A percentile compares a stretch with the other conserved stretches of the same genome.
Conservation (phyloP, 2,113 vertebrate species). For the Axis porcinus region DNA sequence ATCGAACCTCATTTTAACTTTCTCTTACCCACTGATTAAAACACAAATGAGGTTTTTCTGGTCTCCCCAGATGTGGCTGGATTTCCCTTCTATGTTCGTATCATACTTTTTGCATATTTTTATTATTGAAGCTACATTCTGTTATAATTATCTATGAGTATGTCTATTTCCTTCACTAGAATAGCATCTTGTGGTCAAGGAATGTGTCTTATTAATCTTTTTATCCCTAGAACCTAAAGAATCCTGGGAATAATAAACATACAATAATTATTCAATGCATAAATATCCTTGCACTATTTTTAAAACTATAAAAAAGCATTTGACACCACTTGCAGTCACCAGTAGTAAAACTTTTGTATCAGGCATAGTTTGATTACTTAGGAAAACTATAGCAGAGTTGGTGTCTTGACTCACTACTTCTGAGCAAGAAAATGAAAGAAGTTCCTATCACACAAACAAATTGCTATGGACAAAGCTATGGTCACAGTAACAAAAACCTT, state of each 20-base stretch:
- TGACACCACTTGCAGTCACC: background rate
- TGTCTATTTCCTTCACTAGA: background rate
- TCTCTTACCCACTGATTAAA: background rate
- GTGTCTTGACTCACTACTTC: background rate
- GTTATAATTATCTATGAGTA: slow-evolving; percentile 1
- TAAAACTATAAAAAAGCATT: slow-evolving; percentile 30
- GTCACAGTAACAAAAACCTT: background rate
- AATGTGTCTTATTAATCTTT: background rate
- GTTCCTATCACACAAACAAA: background rate
- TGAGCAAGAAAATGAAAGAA: slow-evolving; percentile 21
- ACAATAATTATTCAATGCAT: background rate
- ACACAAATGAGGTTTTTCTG: slow-evolving; percentile 1
- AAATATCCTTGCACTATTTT: background rate
- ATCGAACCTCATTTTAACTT: slow-evolving; percentile 2
- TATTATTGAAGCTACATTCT: background rate
- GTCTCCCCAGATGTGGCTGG: background rate
- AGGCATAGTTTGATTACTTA: slow-evolving; percentile 8
- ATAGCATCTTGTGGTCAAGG: background rate
- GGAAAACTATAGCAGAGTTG: background rate
- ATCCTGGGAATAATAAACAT: background rate
- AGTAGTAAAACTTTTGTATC: background rate
- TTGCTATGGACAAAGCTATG: background rate
- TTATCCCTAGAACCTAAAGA: background rate
- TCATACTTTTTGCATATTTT: background rate
- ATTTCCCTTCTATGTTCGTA: background rate